phyloP scores from a whole-genome alignment of 2,797 vertebrate genomes.

The Labeo calbasu region DNA sequence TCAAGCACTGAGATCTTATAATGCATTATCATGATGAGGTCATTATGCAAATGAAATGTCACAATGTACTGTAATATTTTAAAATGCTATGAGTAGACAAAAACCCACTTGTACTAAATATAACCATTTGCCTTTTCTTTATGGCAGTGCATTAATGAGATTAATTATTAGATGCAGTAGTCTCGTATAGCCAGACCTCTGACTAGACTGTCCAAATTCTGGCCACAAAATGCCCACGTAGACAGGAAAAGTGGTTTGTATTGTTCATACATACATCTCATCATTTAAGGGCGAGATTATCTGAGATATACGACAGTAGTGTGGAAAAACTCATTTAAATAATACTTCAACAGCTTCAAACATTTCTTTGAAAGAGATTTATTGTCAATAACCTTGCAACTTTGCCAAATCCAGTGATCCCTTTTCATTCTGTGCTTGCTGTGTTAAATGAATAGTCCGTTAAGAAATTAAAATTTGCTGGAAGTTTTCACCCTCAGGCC shows the following conservation, averaged over 20 bases:
- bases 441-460: neutral
- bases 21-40: neutral
- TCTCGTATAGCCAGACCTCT: neutral
- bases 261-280: neutral
- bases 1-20: neutral
- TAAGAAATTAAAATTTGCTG: neutral
- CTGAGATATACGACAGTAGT: neutral
- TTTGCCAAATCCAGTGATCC: neutral
- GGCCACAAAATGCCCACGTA: neutral
- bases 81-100: neutral
- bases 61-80: neutral
- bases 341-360: neutral
- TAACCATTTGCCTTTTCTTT: neutral
- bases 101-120: neutral
- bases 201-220: neutral
- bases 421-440: neutral
- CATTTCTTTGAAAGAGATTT: neutral
- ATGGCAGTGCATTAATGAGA: neutral
- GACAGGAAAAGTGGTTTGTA: neutral
- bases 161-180: neutral
- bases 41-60: slow-evolving; percentile 5
- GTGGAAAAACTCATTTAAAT: neutral
- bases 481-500: neutral
- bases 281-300: neutral
- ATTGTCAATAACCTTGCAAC: neutral